Evolutionary conservation across 2,888 invertebrate genomes (phyloP).

Genomic region (Sipha maydis): DNA sequence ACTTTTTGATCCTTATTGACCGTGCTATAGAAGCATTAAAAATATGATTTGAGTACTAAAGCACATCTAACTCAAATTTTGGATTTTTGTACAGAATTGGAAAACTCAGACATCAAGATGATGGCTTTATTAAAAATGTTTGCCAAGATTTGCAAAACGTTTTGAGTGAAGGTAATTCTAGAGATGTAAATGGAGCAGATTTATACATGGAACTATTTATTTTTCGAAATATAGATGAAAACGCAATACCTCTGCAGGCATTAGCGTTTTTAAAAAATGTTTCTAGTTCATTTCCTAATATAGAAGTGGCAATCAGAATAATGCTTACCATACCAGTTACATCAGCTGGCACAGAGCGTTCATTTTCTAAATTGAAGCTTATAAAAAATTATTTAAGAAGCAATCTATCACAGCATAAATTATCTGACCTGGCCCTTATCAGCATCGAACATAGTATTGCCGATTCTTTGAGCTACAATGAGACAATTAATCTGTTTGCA

Average conservation of each 20-base stretch:
- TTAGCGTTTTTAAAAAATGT: not conserved
- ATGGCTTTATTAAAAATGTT: conserved; percentile 5
- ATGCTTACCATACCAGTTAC: conserved; percentile 7
- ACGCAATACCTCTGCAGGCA: not conserved
- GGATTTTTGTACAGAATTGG: conserved; percentile 30
- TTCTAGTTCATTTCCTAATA: not conserved
- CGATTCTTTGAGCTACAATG: not conserved
- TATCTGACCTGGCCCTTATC: not conserved
- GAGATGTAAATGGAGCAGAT: not conserved
- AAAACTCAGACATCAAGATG: not conserved
- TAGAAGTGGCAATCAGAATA: conserved; percentile 15
- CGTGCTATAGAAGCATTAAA: not conserved
- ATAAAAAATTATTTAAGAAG: conserved; percentile 7
- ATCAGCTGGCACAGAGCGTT: not conserved
- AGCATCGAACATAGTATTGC: conserved; percentile 10
- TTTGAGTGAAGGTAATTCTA: conserved; percentile 12
- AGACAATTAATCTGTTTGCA: not conserved
- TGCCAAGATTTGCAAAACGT: not conserved
- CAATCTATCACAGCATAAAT: not conserved
- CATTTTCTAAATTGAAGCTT: not conserved
- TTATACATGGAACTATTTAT: conserved; percentile 7
- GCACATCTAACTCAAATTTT: not conserved
- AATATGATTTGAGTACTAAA: conserved; percentile 7
- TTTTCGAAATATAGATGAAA: conserved; percentile 17
- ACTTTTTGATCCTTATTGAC: conserved; percentile 7